Evolutionary conservation across 2,797 vertebrate genomes (phyloP).

Genomic region (Ctenopoma kingsleyae): DNA sequence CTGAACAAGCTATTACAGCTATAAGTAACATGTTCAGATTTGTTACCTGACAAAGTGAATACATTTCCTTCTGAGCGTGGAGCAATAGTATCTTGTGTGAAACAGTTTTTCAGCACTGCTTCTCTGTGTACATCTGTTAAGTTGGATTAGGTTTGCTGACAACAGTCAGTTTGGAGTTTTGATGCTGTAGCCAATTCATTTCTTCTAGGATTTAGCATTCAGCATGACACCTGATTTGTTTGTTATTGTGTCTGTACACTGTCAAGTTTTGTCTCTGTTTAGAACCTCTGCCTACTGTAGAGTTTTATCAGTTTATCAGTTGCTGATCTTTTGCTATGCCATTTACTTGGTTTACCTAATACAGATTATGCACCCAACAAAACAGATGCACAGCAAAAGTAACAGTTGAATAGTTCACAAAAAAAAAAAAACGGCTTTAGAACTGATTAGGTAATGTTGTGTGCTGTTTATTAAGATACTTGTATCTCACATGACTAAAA

Average conservation of each 20-base stretch:
- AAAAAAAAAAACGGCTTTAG: neutral
- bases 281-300: conserved; percentile 2
- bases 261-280: neutral
- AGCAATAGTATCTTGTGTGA: conserved; percentile 19
- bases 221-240: conserved; percentile 14
- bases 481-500: conserved; percentile 27
- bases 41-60: conserved; percentile 13
- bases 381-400: neutral
- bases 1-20: neutral
- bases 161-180: conserved; percentile 34
- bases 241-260: conserved; percentile 17
- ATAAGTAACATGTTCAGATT: conserved; percentile 9
- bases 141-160: conserved; percentile 31
- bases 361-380: neutral
- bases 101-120: conserved; percentile 14
- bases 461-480: conserved; percentile 6
- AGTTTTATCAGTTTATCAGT: neutral
- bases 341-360: neutral
- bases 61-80: neutral
- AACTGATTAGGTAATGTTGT: conserved; percentile 7
- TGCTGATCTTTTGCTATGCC: neutral
- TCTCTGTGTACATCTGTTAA: conserved; percentile 27
- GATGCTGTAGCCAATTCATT: conserved; percentile 40
- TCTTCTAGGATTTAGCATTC: conserved; percentile 13
- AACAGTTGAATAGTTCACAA: neutral